Base-by-base conservation (phyloP, 2,888 invertebrate genomes). In the Deilephila porcellus region DNA sequence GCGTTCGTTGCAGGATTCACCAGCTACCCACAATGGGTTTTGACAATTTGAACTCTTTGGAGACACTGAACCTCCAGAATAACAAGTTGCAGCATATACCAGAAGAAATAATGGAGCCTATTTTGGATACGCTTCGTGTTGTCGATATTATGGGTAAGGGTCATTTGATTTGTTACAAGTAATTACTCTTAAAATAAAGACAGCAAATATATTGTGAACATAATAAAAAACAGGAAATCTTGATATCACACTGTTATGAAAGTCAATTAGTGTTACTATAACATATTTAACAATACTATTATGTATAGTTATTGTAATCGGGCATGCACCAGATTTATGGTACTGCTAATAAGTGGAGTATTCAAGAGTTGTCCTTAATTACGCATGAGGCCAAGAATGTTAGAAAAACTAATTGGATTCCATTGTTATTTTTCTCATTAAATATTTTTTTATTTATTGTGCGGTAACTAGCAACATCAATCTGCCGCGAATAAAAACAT, bases 51-150 rank as follows among this genome's bases (percentile, higher is more conserved):
- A 98, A 98, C 91, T 98, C 98, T 2, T 91, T 98, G 91, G 98
- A 98, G 94, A 98, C 97, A 14, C 90, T 98, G 70, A 98, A 97
- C 88, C 94, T 98, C 74, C 98, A 98, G 89, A 98, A 98, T 89
- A 98, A 98, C 92, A 98, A 98, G 88, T 92, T 98, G 79, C 96
- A 96, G 79, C 97, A 97, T 80, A 97, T 98, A 80, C 96, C 97
- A 0, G 98, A 98, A 86, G 98, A 98, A 86, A 97, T 98, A 71
- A 98, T 98, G 96, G 98, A 98, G 86, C 97, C 97, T 20, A 96
- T 98, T 76, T 96, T 98, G 81, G 98, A 98, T 88, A 98, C 98
- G 0, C 95, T 98, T 17, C 95, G 97, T 81, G 97, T 98, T 76
- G 97, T 98, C 79, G 98, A 98, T 91, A 97, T 98, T 79, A 98